Evolutionary conservation across 2,113 vertebrate genomes (phyloP), one percentile per base, ranked within the genome.

Genomic region (Dermatemys mawii): DNA sequence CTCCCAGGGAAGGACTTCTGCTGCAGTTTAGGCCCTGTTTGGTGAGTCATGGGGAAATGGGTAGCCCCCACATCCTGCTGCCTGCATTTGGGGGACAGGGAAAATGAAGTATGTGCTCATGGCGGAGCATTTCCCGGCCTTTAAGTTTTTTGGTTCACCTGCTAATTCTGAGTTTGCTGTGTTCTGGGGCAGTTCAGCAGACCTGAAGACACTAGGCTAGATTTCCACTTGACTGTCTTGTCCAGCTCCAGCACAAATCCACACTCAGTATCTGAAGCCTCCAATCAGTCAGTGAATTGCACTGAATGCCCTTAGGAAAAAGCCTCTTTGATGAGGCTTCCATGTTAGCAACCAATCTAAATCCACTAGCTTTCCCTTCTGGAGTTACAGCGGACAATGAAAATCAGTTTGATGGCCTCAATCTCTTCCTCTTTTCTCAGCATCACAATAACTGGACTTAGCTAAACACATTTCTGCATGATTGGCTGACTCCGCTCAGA

Each of bases 361-460:
- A 97, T 95, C 97, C 97, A 98, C 98, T 98, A 98, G 97, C 97
- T 97, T 98, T 97, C 97, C 97, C 96, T 97, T 98, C 97, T 97
- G 97, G 97, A 98, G 98, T 97, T 96, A 96, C 95, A 97, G 96
- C 6, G 97, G 98, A 97, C 81, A 97, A 98, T 97, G 97, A 97
- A 98, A 98, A 98, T 95, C 97, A 98, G 97, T 79, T 94, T 97
- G 97, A 98, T 98, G 96, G 96, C 96, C 97, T 97, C 98, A 96
- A 97, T 98, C 97, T 97, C 97, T 93, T 97, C 96, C 96, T 98
- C 96, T 97, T 98, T 98, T 98, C 97, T 97, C 98, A 98, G 96
- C 96, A 97, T 98, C 93, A 97, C 97, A 98, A 98, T 98, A 98
- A 97, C 96, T 91, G 89, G 87, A 92, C 96, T 97, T 96, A 76